These are phyloP conservation scores for Tridacna gigas DNA, from an alignment of 2,888 invertebrate species.

Conservation along the genomic window DNA sequence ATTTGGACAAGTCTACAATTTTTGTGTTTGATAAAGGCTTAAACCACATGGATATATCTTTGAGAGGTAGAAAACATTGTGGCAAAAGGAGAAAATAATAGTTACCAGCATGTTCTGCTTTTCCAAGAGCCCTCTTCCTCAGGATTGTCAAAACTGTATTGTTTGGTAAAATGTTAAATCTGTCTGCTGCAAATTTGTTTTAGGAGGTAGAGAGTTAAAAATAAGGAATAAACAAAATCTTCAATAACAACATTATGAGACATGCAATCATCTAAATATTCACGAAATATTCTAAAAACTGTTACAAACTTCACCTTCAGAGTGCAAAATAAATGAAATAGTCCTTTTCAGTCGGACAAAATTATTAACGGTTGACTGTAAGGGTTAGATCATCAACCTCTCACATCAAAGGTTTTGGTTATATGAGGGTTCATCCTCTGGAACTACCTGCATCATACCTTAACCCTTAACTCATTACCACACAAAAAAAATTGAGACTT, in stretches of 20 bases:
- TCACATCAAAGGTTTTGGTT: background rate
- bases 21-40: too few species aligned
- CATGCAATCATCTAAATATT: background rate
- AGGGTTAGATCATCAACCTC: background rate
- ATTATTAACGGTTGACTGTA: background rate
- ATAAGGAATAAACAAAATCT: background rate
- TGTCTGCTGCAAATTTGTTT: background rate
- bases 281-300: background rate
- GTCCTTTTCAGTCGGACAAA: background rate
- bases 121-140: too few species aligned
- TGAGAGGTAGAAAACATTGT: too few species aligned
- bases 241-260: background rate
- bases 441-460: too few species aligned
- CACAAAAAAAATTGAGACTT: too few species aligned
- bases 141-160: too few species aligned
- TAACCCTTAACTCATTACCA: background rate
- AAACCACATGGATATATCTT: too few species aligned
- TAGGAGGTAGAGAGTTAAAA: background rate
- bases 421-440: too few species aligned
- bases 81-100: too few species aligned
- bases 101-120: too few species aligned
- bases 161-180: too few species aligned
- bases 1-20: too few species aligned
- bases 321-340: background rate
- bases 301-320: background rate